Evolutionary conservation across 2,113 vertebrate genomes (phyloP), one percentile per base, ranked within the genome.

Genomic region (Dipodomys spectabilis): DNA sequence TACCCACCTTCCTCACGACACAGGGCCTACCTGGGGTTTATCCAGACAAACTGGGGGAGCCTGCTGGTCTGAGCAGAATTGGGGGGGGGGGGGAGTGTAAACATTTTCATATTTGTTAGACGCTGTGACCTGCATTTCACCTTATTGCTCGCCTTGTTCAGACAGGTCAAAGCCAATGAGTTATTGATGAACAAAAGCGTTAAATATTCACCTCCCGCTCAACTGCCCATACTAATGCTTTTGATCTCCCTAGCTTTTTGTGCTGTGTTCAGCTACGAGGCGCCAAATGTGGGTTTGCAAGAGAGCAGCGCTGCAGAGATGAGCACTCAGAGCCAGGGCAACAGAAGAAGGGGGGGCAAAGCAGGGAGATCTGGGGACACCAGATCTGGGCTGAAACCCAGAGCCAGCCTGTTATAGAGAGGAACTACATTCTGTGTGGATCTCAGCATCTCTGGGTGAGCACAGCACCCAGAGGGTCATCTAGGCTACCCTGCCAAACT

Each of bases 111-210:
- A 98, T 98, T 98, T 98, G 98, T 99, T 98, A 99, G 99, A 99
- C 99, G 97, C 98, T 97, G 98, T 99, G 99, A 99, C 99, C 99
- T 99, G 99, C 84, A 98, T 99, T 99, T 99, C 99, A 99, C 99
- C 99, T 99, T 98, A 98, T 97, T 98, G 98, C 97, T 98, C 94
- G 91, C 97, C 98, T 98, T 98, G 98, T 98, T 99, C 98, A 99
- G 99, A 99, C 99, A 98, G 99, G 99, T 99, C 99, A 99, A 99
- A 99, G 99, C 99, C 99, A 98, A 98, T 98, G 98, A 99, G 98
- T 98, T 99, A 98, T 99, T 98, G 98, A 98, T 98, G 98, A 98
- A 99, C 99, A 99, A 99, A 99, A 98, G 98, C 98, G 98, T 98
- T 98, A 99, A 99, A 99, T 99, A 99, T 99, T 99, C 99, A 99